These are phyloP conservation scores for Gari tellinella DNA, from an alignment of 2,888 invertebrate genomes.

Conservation along the genomic window DNA sequence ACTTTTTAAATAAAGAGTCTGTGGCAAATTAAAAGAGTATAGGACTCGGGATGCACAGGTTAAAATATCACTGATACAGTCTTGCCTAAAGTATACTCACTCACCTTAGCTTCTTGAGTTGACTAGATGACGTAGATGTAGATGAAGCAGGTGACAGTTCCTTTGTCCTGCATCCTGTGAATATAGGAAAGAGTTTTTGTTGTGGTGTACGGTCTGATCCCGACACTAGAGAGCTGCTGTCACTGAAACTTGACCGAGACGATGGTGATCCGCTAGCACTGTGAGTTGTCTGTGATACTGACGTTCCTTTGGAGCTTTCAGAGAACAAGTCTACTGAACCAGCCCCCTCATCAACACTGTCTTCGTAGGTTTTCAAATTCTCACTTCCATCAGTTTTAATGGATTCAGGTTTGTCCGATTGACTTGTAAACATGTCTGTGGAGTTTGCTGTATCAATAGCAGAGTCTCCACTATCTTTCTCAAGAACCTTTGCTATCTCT, in stretches of 20 bases:
- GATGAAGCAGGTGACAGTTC: not conserved
- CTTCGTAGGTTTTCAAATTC: too few relatives aligned
- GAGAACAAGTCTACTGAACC: constrained; percentile 12
- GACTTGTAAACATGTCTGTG: constrained; percentile 32
- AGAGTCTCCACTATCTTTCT: constrained; percentile 8
- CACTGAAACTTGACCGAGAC: constrained; percentile 5
- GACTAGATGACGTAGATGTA: constrained; percentile 37
- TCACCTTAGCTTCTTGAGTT: constrained; percentile 18
- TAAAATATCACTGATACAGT: too few relatives aligned
- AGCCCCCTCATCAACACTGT: too few relatives aligned
- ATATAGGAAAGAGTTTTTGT: constrained; percentile 51
- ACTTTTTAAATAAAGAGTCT: too few relatives aligned
- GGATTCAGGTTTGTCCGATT: not conserved
- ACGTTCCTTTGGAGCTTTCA: too few relatives aligned
- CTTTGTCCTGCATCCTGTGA: constrained; percentile 15
- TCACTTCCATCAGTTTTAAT: too few relatives aligned
- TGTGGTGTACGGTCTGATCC: not conserved
- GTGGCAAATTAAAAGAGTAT: too few relatives aligned
- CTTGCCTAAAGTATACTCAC: too few relatives aligned
- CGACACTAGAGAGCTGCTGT: constrained; percentile 1
- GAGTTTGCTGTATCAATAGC: constrained; percentile 48
- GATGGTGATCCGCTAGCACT: too few relatives aligned
- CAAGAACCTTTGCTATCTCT: too few relatives aligned
- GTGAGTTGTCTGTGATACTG: too few relatives aligned
- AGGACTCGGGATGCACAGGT: too few relatives aligned